Evolutionary conservation across 1,140 invertebrate species (phyloP).

Genomic region (Vollenhovia emeryi): DNA sequence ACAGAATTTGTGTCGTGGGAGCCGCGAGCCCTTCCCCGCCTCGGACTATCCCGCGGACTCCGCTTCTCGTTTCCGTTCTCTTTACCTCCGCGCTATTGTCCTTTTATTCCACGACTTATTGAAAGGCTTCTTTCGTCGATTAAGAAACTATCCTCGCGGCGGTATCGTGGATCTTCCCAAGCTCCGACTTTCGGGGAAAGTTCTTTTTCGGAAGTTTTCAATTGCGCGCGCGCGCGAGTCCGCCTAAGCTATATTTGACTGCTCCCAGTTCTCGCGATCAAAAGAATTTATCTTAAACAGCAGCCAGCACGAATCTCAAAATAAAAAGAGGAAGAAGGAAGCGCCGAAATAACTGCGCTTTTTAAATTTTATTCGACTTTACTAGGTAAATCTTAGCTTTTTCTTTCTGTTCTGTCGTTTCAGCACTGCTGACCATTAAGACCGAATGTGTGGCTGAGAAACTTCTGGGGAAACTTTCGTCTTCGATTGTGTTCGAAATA

Average conservation of each 20-base stretch:
- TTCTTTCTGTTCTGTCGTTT: background rate
- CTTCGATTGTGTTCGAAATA: background rate
- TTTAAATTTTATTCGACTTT: background rate
- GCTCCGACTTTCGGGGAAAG: background rate
- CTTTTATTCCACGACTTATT: constrained; percentile 50
- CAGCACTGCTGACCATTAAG: background rate
- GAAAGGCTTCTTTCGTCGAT: constrained; percentile 59
- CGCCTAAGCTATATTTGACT: constrained; percentile 25
- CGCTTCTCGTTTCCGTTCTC: constrained; percentile 10
- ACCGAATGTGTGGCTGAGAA: background rate
- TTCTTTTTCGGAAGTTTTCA: constrained; percentile 20
- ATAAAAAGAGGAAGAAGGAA: background rate
- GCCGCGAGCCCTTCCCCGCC: background rate
- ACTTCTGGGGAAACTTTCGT: background rate
- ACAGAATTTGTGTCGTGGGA: constrained; percentile 76
- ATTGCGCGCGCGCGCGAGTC: background rate
- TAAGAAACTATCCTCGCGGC: constrained; percentile 58
- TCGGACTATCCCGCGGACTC: background rate
- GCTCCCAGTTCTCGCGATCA: constrained; percentile 12
- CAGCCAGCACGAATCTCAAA: background rate
- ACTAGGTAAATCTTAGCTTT: background rate
- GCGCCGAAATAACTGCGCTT: background rate
- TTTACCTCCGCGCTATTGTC: constrained; percentile 3
- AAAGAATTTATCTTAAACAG: constrained; percentile 23
- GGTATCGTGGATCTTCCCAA: constrained; percentile 14